Percentiles rank a stretch among this genome's conserved stretches.
phyloP scores from a whole-genome alignment of 1,140 invertebrate genomes.

The Drosophila equinoxialis region DNA sequence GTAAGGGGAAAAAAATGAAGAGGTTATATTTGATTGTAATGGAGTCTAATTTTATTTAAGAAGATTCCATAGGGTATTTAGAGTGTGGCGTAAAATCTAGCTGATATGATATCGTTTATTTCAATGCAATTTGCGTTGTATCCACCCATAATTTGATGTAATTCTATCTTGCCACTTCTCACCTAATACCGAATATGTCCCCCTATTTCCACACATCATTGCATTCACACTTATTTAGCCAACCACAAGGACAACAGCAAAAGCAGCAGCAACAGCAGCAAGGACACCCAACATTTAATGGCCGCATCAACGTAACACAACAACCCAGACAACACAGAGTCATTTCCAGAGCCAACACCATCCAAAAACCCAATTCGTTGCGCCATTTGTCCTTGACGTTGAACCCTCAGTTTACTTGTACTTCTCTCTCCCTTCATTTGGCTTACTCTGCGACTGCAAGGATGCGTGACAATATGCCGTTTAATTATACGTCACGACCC shows the following conservation, averaged over 20 bases:
- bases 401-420: constrained; percentile 9
- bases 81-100: too few relatives aligned
- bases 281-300: constrained; percentile 48
- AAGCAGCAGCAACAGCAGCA: constrained; percentile 20
- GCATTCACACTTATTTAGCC: constrained; percentile 30
- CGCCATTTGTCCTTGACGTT: constrained; percentile 42
- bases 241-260: constrained; percentile 33
- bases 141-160: constrained; percentile 4
- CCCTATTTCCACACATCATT: constrained; percentile 22
- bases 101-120: background rate
- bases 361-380: constrained; percentile 28
- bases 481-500: constrained; percentile 76
- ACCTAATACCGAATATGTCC: background rate
- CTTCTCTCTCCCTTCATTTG: constrained; percentile 13
- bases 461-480: constrained; percentile 79
- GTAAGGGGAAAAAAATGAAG: too few relatives aligned
- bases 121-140: constrained; percentile 3
- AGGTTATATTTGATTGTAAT: too few relatives aligned
- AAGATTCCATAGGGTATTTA: too few relatives aligned
- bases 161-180: constrained; percentile 2
- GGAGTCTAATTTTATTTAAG: too few relatives aligned
- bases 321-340: constrained; percentile 17
- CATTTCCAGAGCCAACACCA: background rate
- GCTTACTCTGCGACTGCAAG: constrained; percentile 43
- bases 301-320: constrained; percentile 37